These are phyloP conservation scores for Serrognathus titanus DNA, from an alignment of 2,888 invertebrate species.

Conservation along the genomic window DNA sequence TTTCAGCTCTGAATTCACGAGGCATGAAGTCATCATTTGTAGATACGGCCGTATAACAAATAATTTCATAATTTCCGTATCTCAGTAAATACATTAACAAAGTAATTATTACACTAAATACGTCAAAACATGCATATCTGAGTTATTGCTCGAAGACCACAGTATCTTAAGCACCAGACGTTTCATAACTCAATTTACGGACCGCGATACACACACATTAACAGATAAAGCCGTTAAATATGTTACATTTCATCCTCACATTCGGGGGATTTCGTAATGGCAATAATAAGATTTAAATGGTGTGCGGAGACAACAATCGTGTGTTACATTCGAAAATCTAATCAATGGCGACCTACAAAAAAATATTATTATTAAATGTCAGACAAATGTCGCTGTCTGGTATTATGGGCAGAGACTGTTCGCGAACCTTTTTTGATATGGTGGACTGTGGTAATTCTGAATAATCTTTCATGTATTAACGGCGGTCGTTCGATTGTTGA, in stretches of 20 bases:
- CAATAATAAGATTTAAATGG: background rate
- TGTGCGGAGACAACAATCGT: background rate
- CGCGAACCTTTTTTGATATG: background rate
- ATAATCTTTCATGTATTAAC: background rate
- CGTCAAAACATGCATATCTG: background rate
- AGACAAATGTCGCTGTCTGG: background rate
- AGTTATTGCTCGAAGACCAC: background rate
- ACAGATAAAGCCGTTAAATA: background rate
- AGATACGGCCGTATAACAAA: no score
- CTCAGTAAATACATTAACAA: background rate
- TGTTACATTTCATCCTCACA: background rate
- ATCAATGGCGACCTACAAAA: background rate
- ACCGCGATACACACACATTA: background rate
- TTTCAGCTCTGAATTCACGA: no score
- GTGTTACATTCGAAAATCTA: background rate
- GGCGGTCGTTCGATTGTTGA: conserved; percentile 3
- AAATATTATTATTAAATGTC: background rate
- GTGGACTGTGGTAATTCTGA: background rate
- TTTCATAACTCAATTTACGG: background rate
- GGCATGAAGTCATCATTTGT: no score
- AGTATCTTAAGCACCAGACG: background rate
- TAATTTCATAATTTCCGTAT: no score
- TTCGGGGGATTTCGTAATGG: background rate
- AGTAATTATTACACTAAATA: background rate
- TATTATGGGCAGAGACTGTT: background rate